These are phyloP conservation scores for Yoshiicerus persimilis DNA, from an alignment of 1,140 invertebrate genomes.

Conservation along the genomic window DNA sequence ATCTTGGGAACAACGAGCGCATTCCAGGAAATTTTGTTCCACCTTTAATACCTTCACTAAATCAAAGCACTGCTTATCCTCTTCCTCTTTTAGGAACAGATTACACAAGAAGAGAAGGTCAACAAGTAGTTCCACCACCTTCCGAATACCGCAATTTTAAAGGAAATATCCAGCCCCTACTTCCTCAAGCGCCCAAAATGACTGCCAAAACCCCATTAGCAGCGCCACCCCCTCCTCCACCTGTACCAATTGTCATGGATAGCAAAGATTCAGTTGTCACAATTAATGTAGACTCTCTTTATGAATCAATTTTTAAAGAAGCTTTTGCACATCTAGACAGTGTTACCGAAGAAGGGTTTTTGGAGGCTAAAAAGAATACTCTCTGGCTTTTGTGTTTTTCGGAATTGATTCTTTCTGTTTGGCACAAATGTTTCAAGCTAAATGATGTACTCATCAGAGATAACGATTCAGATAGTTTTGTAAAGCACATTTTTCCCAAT, in stretches of 20 bases:
- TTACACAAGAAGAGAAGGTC: background rate
- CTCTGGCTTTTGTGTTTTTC: background rate
- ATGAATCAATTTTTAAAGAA: background rate
- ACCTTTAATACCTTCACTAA: background rate
- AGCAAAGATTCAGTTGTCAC: background rate
- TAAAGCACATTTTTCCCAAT: background rate
- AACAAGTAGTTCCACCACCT: background rate
- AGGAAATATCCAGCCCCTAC: background rate
- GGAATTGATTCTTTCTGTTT: background rate
- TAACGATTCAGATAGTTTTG: background rate
- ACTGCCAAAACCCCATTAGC: background rate
- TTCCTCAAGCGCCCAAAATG: background rate
- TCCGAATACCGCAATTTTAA: background rate
- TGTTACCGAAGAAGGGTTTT: background rate
- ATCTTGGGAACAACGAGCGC: background rate
- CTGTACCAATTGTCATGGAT: background rate
- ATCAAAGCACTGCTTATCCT: background rate
- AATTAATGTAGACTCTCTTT: background rate
- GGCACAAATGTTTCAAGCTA: background rate
- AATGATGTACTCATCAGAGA: background rate
- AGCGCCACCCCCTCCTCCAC: background rate
- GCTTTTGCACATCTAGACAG: background rate
- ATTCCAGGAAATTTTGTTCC: background rate
- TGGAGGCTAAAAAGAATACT: background rate
- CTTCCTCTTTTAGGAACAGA: background rate